phyloP scores from a whole-genome alignment of 1,140 invertebrate species.

The Olivierus martensii region DNA sequence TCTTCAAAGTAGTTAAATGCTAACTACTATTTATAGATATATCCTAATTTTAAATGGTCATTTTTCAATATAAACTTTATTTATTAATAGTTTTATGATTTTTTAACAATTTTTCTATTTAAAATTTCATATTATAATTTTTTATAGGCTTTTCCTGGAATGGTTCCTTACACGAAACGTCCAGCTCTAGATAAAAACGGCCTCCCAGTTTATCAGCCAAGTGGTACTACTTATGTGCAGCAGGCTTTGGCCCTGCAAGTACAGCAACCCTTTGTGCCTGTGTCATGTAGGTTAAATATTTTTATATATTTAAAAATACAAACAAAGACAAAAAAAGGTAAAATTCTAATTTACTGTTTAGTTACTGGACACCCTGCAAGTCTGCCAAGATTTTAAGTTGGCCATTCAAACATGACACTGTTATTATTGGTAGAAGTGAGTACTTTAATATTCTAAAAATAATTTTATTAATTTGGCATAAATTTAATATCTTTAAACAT shows the following conservation, averaged over 20 bases:
- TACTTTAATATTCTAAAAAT: too few relatives aligned
- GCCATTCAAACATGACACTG: slow-evolving; percentile 22
- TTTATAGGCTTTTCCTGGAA: slow-evolving; percentile 57
- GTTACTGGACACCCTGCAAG: slow-evolving; percentile 99
- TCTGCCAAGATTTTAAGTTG: slow-evolving; percentile 97
- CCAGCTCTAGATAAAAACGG: slow-evolving; percentile 81
- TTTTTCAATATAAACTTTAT: too few relatives aligned
- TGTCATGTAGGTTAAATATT: slow-evolving; percentile 32
- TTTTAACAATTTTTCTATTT: too few relatives aligned
- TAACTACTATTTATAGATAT: too few relatives aligned
- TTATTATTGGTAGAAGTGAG: too few relatives aligned
- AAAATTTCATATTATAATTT: too few relatives aligned
- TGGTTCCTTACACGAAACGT: slow-evolving; percentile 86
- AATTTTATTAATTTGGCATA: too few relatives aligned
- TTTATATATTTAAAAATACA: background rate
- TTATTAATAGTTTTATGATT: too few relatives aligned
- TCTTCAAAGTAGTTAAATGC: too few relatives aligned
- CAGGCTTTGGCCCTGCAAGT: slow-evolving; percentile 54
- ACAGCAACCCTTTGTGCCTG: slow-evolving; percentile 60
- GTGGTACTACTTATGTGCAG: slow-evolving; percentile 64
- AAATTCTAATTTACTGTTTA: slow-evolving; percentile 36
- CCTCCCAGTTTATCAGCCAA: slow-evolving; percentile 85
- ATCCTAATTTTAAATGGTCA: too few relatives aligned
- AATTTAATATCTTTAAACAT: too few relatives aligned
- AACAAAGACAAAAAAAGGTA: background rate